Evolutionary conservation across 2,113 vertebrate genomes (phyloP), one percentile per base, ranked within the genome.

Genomic region (Dissostichus mawsoni): DNA sequence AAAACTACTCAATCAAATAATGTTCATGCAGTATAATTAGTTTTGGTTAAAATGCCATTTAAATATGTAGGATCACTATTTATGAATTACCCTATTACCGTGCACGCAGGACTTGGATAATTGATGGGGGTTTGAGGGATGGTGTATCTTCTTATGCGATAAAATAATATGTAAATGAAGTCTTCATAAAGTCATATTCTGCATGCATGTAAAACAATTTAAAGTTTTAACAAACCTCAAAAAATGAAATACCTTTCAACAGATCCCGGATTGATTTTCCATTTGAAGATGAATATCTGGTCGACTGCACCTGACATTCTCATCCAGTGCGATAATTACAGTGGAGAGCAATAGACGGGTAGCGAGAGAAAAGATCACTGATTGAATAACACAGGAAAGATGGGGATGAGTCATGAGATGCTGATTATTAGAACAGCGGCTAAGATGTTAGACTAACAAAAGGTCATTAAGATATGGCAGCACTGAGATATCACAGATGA

Each of bases 361-460:
- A 74, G 84, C 20, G 80, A 82, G 85, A 92, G 89, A 89, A 89
- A 90, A 91, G 86, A 90, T 90, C 86, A 89, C 76, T 90, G 91
- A 90, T 86, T 88, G 91, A 91, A 91, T 89, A 88, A 90, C 80
- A 81, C 83, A 83, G 64, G 84, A 70, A 83, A 84, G 90, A 91
- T 75, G 86, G 70, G 72, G 73, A 91, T 91, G 92, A 93, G 91
- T 92, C 91, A 92, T 75, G 88, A 92, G 89, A 85, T 67, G 85
- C 85, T 86, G 86, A 87, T 89, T 85, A 90, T 88, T 91, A 92
- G 88, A 93, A 90, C 87, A 85, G 85, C 82, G 82, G 86, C 92
- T 74, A 83, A 91, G 89, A 91, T 92, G 91, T 86, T 89, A 83
- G 78, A 78, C 82, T 74, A 77, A 82, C 89, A 83, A 90, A 91